Percentiles rank a stretch among this genome's conserved stretches.
Evolutionary conservation across 1,140 invertebrate genomes (phyloP).

Genomic region (Drosophila elegans): DNA sequence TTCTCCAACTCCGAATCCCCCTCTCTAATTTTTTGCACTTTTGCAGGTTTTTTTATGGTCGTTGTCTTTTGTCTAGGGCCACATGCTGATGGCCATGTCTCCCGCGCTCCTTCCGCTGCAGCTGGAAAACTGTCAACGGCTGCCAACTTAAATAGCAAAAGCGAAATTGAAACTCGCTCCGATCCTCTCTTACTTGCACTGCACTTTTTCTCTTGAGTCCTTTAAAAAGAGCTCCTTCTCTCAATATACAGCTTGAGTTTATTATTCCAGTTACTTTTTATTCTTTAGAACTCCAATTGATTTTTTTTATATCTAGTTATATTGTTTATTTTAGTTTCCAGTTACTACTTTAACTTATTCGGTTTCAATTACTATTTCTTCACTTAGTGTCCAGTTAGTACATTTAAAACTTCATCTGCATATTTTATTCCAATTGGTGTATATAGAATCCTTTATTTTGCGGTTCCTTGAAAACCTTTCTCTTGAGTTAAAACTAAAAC

Average conservation of each 20-base stretch:
- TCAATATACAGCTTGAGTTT: neutral
- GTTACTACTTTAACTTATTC: too few relatives aligned
- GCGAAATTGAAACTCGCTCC: constrained; percentile 44
- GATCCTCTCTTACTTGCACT: neutral
- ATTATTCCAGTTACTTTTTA: neutral
- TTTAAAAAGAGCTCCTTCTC: constrained; percentile 11
- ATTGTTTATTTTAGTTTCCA: too few relatives aligned
- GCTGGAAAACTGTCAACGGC: constrained; percentile 32
- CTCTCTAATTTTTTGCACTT: constrained; percentile 14
- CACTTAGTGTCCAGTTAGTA: neutral
- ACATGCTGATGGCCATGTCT: constrained; percentile 57
- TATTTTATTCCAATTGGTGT: neutral
- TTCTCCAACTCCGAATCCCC: constrained; percentile 19
- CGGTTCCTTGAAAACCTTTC: neutral
- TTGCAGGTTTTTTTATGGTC: constrained; percentile 18
- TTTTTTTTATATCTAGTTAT: too few relatives aligned
- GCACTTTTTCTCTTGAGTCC: constrained; percentile 3
- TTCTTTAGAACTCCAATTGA: neutral
- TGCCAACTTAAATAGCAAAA: constrained; percentile 20
- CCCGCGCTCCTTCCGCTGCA: constrained; percentile 15
- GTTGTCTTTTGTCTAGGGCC: constrained; percentile 50
- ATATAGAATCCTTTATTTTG: too few relatives aligned
- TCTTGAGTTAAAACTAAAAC: neutral
- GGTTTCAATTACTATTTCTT: neutral
- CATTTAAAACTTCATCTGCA: too few relatives aligned